Evolutionary conservation across 2,888 invertebrate genomes (phyloP), one percentile per base, ranked within the genome.

Genomic region (Venusia cambrica): DNA sequence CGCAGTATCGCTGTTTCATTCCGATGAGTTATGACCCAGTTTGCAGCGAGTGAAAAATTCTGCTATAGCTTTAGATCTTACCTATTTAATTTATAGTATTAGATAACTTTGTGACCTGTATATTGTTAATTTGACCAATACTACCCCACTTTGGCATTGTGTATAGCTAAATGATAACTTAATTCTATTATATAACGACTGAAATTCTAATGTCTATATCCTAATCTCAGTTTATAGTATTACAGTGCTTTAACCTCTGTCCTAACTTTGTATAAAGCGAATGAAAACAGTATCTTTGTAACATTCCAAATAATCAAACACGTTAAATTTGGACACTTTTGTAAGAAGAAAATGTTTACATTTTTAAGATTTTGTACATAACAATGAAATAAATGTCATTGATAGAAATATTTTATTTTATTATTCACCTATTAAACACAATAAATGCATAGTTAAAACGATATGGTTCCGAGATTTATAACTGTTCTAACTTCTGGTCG

Each of bases 311-410:
- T 81, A 80, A 65, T 78, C 77, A 71, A 51, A 70, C 77, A 75
- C 71, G 62, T 76, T 72, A 76, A 73, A 80, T 80, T 84, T 85
- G 79, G 81, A 84, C 83, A 87, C 83, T 85, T 87, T 85, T 85
- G 81, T 87, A 85, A 73, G 78, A 75, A 62, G 33, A 69, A n/a
- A 74, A 80, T 62, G 62, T 70, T 68, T 84, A 85, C 80, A 77
- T 81, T 75, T 83, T 40, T 84, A 84, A 85, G 87, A 75, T 87
- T 87, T 87, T 87, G 87, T 87, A 87, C 84, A 87, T 87, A n/a
- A 87, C 76, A 80, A 83, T 79, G 73, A 83, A 83, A 85, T 85
- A 87, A 85, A 85, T 87, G 85, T 83, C 83, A 84, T 84, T 85
- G 78, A 79, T 72, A 75, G 77, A 68, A 68, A 53, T 50, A 43